These are phyloP conservation scores for Xenopus tropicalis DNA, from an alignment of 2,113 vertebrate genomes.

Conservation along the genomic window UCB_Xtro_10.0 CM004446.2:103954501-103955000, in stretches of 20 bases:
- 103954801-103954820: slow-evolving; percentile 57
- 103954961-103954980: too few relatives aligned
- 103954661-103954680: slow-evolving; percentile 60
- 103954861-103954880: slow-evolving; percentile 49
- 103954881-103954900: slow-evolving; percentile 67
- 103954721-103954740: slow-evolving; percentile 88
- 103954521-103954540: slow-evolving; percentile 25
- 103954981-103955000: too few relatives aligned
- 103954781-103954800: slow-evolving; percentile 55
- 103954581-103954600: slow-evolving; percentile 87
- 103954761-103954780: slow-evolving; percentile 59
- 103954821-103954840: slow-evolving; percentile 64
- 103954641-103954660: slow-evolving; percentile 90
- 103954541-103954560: slow-evolving; percentile 59
- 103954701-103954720: slow-evolving; percentile 88
- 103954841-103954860: slow-evolving; percentile 67
- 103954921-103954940: too few relatives aligned
- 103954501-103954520: slow-evolving; percentile 44
- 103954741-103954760: slow-evolving; percentile 54
- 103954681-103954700: slow-evolving; percentile 65
- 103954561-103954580: slow-evolving; percentile 87
- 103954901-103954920: too few relatives aligned
- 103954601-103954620: slow-evolving; percentile 70
- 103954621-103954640: slow-evolving; percentile 73
- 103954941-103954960: too few relatives aligned